Evolutionary conservation across 53 echinoderm and acorn worm species (phyloP).

Genomic region (Temnopleurus reevesii): DNA sequence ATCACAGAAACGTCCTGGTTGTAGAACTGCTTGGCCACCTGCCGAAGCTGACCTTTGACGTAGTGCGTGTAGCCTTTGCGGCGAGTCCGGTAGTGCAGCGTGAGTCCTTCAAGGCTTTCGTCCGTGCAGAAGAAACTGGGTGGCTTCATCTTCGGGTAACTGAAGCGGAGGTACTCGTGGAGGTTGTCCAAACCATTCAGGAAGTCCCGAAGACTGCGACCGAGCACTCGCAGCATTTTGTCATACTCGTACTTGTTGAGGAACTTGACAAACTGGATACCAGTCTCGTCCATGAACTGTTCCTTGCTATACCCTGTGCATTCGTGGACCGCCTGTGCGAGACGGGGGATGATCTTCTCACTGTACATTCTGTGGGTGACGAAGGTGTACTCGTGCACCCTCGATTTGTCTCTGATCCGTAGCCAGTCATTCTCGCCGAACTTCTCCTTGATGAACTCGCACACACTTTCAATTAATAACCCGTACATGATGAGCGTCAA

Average conservation of each 20-base stretch:
- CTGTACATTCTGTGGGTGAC: constrained; percentile 95
- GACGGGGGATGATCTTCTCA: constrained; percentile 80
- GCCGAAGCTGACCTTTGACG: constrained; percentile 82
- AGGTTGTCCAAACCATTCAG: constrained; percentile 93
- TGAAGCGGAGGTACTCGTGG: constrained; percentile 94
- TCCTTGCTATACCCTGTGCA: constrained; percentile 67
- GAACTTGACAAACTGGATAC: constrained; percentile 76
- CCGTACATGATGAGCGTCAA: constrained; percentile 75
- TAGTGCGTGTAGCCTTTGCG: constrained; percentile 80
- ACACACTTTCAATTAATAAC: constrained; percentile 81
- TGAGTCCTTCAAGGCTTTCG: constrained; percentile 74
- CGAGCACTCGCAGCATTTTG: constrained; percentile 85
- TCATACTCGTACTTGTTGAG: constrained; percentile 91
- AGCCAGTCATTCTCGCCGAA: constrained; percentile 88
- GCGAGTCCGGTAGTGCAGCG: constrained; percentile 78
- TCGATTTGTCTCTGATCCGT: constrained; percentile 75
- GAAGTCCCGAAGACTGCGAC: constrained; percentile 91
- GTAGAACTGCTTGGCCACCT: constrained; percentile 84
- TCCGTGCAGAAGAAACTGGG: constrained; percentile 91
- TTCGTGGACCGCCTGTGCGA: constrained; percentile 74
- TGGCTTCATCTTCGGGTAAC: constrained; percentile 95
- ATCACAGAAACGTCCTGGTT: constrained; percentile 72
- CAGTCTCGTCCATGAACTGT: constrained; percentile 79
- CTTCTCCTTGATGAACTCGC: constrained; percentile 81
- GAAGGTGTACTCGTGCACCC: constrained; percentile 90